Conservation (phyloP, 2,113 vertebrate species). For the Lepus europaeus region DNA sequence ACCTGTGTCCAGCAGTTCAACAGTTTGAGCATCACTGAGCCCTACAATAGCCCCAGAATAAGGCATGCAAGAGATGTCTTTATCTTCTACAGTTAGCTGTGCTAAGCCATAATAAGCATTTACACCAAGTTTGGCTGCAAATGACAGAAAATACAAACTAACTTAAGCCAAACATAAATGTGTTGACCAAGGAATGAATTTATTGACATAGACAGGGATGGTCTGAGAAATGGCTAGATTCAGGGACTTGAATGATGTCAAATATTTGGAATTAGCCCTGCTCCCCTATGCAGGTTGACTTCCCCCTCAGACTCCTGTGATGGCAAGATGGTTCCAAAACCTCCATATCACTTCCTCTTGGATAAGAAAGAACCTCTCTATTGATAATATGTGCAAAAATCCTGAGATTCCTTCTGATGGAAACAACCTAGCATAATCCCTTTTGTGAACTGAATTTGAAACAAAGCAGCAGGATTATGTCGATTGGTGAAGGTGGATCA, state of each 20-base stretch:
- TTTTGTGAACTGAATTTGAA: background rate
- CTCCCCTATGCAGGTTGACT: background rate
- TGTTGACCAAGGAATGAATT: background rate
- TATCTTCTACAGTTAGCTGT: background rate
- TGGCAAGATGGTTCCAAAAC: background rate
- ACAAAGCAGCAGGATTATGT: background rate
- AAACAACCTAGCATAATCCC: background rate
- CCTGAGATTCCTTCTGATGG: background rate
- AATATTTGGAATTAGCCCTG: background rate
- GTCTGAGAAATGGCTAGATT: background rate
- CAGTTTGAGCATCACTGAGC: background rate
- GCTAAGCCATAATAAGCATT: background rate
- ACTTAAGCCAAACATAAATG: background rate
- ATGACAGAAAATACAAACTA: background rate
- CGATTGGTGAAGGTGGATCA: background rate
- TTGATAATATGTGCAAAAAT: background rate
- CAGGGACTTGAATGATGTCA: background rate
- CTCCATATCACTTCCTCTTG: background rate
- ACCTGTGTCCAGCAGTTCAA: background rate
- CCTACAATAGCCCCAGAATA: background rate
- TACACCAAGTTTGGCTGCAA: constrained; percentile 15
- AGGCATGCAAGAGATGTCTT: background rate
- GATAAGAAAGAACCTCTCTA: background rate
- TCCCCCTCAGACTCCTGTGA: background rate
- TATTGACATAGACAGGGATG: background rate